Percentiles rank a stretch among this genome's conserved stretches.
phyloP scores from a whole-genome alignment of 2,113 vertebrate genomes.

The Brachyhypopomus gauderio region DNA sequence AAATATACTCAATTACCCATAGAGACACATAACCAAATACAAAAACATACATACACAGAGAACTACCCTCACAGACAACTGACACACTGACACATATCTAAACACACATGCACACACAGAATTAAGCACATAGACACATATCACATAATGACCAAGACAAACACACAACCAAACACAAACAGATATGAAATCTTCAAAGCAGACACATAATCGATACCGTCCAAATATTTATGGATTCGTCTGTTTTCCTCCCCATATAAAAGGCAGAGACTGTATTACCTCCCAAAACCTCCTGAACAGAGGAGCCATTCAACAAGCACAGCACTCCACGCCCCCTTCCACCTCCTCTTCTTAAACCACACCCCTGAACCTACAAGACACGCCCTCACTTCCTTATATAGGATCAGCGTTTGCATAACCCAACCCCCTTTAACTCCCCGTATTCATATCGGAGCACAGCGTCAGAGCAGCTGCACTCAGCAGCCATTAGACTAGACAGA shows the following conservation, averaged over 20 bases:
- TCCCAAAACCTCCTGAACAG: not conserved
- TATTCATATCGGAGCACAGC: conserved; percentile 6
- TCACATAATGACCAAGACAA: no score
- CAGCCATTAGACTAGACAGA: conserved; percentile 38
- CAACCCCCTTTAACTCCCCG: conserved; percentile 22
- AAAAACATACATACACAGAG: no score
- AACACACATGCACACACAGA: not conserved
- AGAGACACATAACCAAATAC: no score
- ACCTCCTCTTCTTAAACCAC: not conserved
- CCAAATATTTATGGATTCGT: conserved; percentile 51
- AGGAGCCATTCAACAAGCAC: not conserved
- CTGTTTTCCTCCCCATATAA: conserved; percentile 42
- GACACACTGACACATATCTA: no score
- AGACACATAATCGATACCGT: not conserved
- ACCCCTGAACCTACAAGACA: not conserved
- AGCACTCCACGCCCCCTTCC: not conserved
- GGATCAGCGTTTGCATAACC: conserved; percentile 19
- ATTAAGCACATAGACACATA: conserved; percentile 7
- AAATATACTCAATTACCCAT: no score
- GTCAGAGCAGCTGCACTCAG: conserved; percentile 40
- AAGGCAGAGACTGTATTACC: conserved; percentile 10
- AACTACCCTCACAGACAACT: no score
- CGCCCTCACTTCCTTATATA: conserved; percentile 4
- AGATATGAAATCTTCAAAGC: conserved; percentile 15
- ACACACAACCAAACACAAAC: not conserved